Evolutionary conservation across 2,113 vertebrate species (phyloP).

Genomic region (Syngnathoides biaculeatus): DNA sequence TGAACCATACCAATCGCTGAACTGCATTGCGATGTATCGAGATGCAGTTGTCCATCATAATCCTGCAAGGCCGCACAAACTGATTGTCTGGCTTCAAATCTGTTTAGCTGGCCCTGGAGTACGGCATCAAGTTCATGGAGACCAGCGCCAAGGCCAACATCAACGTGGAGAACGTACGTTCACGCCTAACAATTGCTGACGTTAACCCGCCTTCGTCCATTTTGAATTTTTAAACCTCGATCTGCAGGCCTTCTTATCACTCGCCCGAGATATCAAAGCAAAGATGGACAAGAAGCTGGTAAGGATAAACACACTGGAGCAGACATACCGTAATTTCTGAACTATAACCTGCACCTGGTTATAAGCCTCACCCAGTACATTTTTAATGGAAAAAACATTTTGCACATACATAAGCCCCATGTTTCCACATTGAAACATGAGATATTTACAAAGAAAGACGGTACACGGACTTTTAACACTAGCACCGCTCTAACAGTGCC

Average conservation of each 20-base stretch:
- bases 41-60: not conserved
- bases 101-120: conserved; percentile 86
- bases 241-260: conserved; percentile 89
- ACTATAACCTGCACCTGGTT: too few species aligned
- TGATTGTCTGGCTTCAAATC: conserved; percentile 13
- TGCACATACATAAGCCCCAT: too few species aligned
- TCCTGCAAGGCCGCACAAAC: not conserved
- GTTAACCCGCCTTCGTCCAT: not conserved
- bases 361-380: too few species aligned
- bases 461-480: too few species aligned
- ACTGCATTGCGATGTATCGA: too few species aligned
- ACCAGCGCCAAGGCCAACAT: conserved; percentile 98
- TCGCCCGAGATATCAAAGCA: conserved; percentile 97
- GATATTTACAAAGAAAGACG: too few species aligned
- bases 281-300: conserved; percentile 99
- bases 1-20: too few species aligned
- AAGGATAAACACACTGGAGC: conserved; percentile 44
- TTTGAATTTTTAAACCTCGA: not conserved
- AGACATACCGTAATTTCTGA: too few species aligned
- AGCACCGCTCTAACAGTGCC: too few species aligned
- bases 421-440: too few species aligned
- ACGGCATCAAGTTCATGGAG: conserved; percentile 98
- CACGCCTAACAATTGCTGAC: not conserved
- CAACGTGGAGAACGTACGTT: conserved; percentile 95
- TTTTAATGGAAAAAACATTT: too few species aligned